phyloP scores from a whole-genome alignment of 2,113 vertebrate species.

The Pagrus major region DNA sequence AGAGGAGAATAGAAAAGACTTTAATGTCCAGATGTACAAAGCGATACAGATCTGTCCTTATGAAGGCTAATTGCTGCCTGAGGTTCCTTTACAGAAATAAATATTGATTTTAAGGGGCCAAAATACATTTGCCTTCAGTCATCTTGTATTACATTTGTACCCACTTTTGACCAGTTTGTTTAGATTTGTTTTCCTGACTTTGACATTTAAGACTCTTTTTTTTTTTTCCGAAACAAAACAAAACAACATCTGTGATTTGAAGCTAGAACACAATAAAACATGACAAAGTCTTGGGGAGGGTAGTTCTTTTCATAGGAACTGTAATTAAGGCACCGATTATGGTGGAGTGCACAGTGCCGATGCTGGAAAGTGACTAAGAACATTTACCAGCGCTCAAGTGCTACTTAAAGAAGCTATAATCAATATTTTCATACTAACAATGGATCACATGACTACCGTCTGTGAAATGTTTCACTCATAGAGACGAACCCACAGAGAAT shows the following conservation, averaged over 20 bases:
- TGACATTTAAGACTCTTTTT: background rate
- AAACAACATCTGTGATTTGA: background rate
- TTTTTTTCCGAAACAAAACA: background rate
- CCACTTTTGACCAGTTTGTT: background rate
- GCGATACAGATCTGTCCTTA: background rate
- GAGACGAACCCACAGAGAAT: background rate
- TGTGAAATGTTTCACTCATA: background rate
- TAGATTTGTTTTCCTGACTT: background rate
- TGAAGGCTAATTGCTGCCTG: background rate
- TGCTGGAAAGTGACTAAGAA: background rate
- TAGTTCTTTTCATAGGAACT: too few species aligned
- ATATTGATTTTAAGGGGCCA: background rate
- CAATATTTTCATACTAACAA: background rate
- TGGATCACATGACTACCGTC: background rate
- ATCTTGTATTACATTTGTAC: background rate
- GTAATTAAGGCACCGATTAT: background rate
- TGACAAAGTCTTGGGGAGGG: background rate
- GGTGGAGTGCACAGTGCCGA: background rate
- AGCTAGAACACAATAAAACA: background rate
- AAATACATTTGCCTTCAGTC: background rate
- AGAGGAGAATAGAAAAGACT: background rate
- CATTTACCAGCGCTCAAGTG: background rate
- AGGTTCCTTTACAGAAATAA: constrained; percentile 16
- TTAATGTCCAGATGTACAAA: constrained; percentile 14
- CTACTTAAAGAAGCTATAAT: background rate